phyloP scores from a whole-genome alignment of 1,140 invertebrate species.

The Pseudomyrmex pallidus region DNA sequence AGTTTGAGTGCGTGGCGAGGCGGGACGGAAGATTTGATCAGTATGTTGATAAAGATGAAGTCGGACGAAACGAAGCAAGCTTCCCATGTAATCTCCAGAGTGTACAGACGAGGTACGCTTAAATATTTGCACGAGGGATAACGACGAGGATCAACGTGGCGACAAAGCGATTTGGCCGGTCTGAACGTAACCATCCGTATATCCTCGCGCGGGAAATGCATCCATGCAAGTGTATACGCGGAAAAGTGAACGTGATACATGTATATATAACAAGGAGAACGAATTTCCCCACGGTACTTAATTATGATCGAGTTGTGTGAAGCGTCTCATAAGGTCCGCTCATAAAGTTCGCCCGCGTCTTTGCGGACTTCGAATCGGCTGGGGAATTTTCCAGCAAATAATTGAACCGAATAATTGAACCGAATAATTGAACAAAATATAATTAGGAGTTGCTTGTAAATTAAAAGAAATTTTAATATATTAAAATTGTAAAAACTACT shows the following conservation, averaged over 20 bases:
- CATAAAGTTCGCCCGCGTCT: not conserved
- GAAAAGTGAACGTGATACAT: not conserved
- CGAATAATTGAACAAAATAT: not conserved
- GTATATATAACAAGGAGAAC: not conserved
- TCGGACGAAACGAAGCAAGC: constrained; percentile 51
- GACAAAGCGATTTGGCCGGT: constrained; percentile 63
- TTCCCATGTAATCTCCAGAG: constrained; percentile 63
- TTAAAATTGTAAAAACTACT: no score
- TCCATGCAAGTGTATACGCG: not conserved
- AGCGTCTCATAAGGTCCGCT: not conserved
- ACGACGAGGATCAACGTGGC: constrained; percentile 60
- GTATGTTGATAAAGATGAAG: constrained; percentile 50
- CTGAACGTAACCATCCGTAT: constrained; percentile 18
- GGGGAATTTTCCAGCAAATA: not conserved
- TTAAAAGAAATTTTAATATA: not conserved
- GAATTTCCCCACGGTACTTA: constrained; percentile 30
- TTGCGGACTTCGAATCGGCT: constrained; percentile 9
- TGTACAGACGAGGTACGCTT: constrained; percentile 61
- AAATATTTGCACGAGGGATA: constrained; percentile 70
- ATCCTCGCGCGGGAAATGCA: not conserved
- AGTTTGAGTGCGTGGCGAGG: not conserved
- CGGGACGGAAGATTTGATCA: constrained; percentile 25
- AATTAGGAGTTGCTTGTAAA: not conserved
- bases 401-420: not conserved
- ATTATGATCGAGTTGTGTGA: constrained; percentile 43